Evolutionary conservation across 1,140 invertebrate species (phyloP), one percentile per base, ranked within the genome.

Genomic region (Dolichoris vasculosae): DNA sequence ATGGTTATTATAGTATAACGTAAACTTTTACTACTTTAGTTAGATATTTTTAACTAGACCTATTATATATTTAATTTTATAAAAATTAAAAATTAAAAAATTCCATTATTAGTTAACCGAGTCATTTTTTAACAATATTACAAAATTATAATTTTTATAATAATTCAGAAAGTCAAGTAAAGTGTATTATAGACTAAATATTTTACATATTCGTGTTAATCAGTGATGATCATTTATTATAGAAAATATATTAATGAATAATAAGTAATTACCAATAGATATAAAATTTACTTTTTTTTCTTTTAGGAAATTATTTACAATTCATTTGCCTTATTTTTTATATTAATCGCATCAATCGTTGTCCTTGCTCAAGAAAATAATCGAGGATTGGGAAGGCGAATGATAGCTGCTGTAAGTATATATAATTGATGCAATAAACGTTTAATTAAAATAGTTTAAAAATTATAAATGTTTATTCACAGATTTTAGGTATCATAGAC

Each of bases 231-330:
- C 20, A 51, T 51, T 51, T 15, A 51, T 51, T 51, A 15, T 2
- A 51, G 20, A 13, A 51, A 9, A n/a, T 2, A n/a, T n/a, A 3
- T 26, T 23, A 67, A 15, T 35, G 3, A 2, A 4, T 40, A 20
- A 46, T 80, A 7, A 26, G n/a, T 67, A 8, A 76, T 78, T 38
- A 59, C 4, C 26, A 23, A 59, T 55, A 35, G 59, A 59, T 51
- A 43, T 30, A 2, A 35, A 43, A 43, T 38, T 7, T 11, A 26
- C 6, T 40, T 23, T 59, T 32, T 77, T 43, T 67, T 46, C 11
- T 86, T 86, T 63, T 30, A 86, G 86, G 86, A 86, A 51, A 84
- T 86, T n/a, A 84, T 84, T 32, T 86, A 86, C 59, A 83, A 86
- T 84, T 48, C 55, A 8, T 83, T 79, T 43, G 85, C 64, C 0